Conservation (phyloP, 2,888 invertebrate genomes). For the Diarsia dahlii region DNA sequence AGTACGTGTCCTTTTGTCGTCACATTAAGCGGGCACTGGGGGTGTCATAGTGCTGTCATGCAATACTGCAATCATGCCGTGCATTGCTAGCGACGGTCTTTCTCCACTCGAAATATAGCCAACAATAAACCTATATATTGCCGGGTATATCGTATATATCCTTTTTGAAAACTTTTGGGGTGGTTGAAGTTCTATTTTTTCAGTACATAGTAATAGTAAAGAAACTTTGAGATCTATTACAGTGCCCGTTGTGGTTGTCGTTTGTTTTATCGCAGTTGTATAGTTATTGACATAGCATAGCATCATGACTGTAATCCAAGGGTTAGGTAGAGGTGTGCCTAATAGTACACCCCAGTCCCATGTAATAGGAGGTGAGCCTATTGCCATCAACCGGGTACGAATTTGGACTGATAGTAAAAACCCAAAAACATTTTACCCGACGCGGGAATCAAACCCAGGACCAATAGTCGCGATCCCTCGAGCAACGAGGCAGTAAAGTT, state of each 20-base stretch:
- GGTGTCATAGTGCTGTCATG: constrained; percentile 76
- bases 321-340: too few species aligned
- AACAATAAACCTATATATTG: constrained; percentile 30
- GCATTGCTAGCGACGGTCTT: constrained; percentile 68
- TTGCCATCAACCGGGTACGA: too few species aligned
- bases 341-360: too few species aligned
- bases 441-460: too few species aligned
- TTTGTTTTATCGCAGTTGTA: not conserved
- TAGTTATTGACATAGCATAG: not conserved
- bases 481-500: too few species aligned
- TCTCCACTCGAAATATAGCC: constrained; percentile 68
- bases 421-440: too few species aligned
- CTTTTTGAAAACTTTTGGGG: constrained; percentile 41
- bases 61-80: constrained; percentile 84
- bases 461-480: too few species aligned
- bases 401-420: too few species aligned
- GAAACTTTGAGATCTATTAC: not conserved
- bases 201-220: not conserved
- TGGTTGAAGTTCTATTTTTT: constrained; percentile 6
- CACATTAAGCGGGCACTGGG: constrained; percentile 70
- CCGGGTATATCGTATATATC: constrained; percentile 6
- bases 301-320: not conserved
- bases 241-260: not conserved
- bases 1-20: constrained; percentile 63
- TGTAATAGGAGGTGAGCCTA: too few species aligned